Conservation (phyloP, 2,113 vertebrate genomes). For the Pterocles burchelli region DNA sequence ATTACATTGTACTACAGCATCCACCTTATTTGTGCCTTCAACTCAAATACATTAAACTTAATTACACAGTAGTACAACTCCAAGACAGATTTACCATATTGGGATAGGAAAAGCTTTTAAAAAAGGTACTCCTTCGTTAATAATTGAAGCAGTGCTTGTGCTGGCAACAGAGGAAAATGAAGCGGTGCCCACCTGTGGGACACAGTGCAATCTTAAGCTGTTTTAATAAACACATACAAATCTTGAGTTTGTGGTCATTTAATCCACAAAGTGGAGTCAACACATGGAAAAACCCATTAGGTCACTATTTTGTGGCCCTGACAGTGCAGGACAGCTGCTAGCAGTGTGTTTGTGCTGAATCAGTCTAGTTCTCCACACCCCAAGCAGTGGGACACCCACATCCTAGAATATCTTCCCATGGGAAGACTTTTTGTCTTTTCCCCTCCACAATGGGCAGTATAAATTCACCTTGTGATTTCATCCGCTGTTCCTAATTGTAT, state of each 20-base stretch:
- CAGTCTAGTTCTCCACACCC: not conserved
- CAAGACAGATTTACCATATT: conserved; percentile 10
- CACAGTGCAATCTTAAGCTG: not conserved
- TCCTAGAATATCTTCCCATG: not conserved
- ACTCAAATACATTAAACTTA: conserved; percentile 20
- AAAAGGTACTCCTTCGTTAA: not conserved
- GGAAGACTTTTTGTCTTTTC: not conserved
- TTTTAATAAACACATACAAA: not conserved
- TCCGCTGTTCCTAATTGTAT: not conserved
- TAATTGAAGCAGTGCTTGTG: not conserved
- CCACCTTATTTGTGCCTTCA: conserved; percentile 9
- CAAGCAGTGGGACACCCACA: not conserved
- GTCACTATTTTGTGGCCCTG: not conserved
- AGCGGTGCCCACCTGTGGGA: not conserved
- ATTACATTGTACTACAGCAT: not conserved
- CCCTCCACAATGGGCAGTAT: not conserved
- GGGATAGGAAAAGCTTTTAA: not conserved
- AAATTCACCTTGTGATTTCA: conserved; percentile 10
- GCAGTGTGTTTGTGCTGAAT: not conserved
- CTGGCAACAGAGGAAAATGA: not conserved
- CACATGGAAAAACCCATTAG: not conserved
- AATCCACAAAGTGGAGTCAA: not conserved
- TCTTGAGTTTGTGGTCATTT: not conserved
- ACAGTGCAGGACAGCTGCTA: not conserved
- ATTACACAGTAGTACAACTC: conserved; percentile 37